phyloP scores from a whole-genome alignment of 2,797 vertebrate genomes.

The Psittacula derbiana region DNA sequence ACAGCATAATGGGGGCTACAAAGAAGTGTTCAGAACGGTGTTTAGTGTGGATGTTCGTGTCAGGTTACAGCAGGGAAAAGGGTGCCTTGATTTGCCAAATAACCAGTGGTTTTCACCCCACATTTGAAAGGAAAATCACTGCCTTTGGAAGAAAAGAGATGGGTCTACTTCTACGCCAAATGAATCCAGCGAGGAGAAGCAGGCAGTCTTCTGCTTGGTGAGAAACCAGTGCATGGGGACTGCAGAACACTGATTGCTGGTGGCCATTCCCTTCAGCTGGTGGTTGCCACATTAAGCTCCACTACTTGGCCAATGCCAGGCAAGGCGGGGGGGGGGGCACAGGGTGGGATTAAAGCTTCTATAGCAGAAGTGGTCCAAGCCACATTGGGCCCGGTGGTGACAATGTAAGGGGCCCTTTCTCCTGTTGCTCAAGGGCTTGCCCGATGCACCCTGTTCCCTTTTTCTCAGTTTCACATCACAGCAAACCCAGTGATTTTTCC shows the following conservation, averaged over 20 bases:
- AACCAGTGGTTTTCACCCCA: neutral
- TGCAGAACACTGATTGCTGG: neutral
- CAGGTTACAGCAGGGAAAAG: slow-evolving; percentile 41
- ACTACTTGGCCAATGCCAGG: neutral
- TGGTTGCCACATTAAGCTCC: neutral
- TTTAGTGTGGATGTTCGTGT: neutral
- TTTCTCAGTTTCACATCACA: slow-evolving; percentile 1
- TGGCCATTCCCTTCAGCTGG: neutral
- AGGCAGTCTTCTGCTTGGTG: neutral
- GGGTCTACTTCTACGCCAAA: neutral
- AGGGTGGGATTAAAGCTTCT: neutral
- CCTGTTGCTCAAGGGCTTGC: slow-evolving; percentile 13
- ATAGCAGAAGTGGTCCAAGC: neutral
- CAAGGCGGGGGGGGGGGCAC: neutral
- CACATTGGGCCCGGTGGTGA: neutral
- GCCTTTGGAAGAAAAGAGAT: neutral
- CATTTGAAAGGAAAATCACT: neutral
- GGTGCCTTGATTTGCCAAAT: slow-evolving; percentile 15
- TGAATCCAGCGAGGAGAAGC: neutral
- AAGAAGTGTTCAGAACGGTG: slow-evolving; percentile 31
- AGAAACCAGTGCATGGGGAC: rapidly evolving
- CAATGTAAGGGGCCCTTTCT: slow-evolving; percentile 6
- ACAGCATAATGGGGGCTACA: slow-evolving; percentile 18
- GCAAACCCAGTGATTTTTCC: neutral
- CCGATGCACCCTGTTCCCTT: neutral